Conservation (phyloP, 2,888 invertebrate species). For the Spodoptera picta region DNA sequence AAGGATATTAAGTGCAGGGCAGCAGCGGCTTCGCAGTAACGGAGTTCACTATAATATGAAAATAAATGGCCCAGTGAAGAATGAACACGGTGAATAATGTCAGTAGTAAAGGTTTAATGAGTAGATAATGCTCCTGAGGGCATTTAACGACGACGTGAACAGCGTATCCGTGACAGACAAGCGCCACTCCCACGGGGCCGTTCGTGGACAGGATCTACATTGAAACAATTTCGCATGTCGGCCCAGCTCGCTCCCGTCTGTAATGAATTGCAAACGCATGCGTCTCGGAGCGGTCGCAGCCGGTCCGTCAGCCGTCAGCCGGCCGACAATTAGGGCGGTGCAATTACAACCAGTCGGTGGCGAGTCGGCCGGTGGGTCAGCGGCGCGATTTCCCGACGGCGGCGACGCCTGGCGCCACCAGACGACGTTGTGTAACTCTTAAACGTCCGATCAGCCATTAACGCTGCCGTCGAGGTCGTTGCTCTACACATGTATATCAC, state of each 20-base stretch:
- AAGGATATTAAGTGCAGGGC: slow-evolving; percentile 64
- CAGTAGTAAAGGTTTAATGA: slow-evolving; percentile 55
- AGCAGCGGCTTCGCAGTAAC: slow-evolving; percentile 62
- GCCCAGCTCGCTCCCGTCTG: slow-evolving; percentile 64
- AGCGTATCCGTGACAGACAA: slow-evolving; percentile 71
- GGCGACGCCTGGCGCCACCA: slow-evolving; percentile 82
- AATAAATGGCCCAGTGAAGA: slow-evolving; percentile 58
- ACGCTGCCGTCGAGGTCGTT: slow-evolving; percentile 79
- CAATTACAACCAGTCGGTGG: slow-evolving; percentile 80
- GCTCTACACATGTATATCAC: slow-evolving; percentile 73
- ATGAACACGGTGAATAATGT: slow-evolving; percentile 60
- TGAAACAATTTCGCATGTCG: slow-evolving; percentile 82
- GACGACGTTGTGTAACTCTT: slow-evolving; percentile 81
- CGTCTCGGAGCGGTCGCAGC: slow-evolving; percentile 62
- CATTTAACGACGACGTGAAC: slow-evolving; percentile 74
- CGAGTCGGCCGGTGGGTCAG: slow-evolving; percentile 85
- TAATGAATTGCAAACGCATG: slow-evolving; percentile 83
- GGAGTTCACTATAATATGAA: slow-evolving; percentile 64
- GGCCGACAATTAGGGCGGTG: slow-evolving; percentile 83
- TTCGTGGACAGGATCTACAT: slow-evolving; percentile 79
- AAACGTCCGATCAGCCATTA: slow-evolving; percentile 78
- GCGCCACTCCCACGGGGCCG: slow-evolving; percentile 69
- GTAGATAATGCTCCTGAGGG: slow-evolving; percentile 58
- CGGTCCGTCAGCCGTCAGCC: slow-evolving; percentile 74
- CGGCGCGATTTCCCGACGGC: slow-evolving; percentile 83